These are phyloP conservation scores for Perognathus longimembris DNA, from an alignment of 2,113 vertebrate genomes.

Conservation along the genomic window DNA sequence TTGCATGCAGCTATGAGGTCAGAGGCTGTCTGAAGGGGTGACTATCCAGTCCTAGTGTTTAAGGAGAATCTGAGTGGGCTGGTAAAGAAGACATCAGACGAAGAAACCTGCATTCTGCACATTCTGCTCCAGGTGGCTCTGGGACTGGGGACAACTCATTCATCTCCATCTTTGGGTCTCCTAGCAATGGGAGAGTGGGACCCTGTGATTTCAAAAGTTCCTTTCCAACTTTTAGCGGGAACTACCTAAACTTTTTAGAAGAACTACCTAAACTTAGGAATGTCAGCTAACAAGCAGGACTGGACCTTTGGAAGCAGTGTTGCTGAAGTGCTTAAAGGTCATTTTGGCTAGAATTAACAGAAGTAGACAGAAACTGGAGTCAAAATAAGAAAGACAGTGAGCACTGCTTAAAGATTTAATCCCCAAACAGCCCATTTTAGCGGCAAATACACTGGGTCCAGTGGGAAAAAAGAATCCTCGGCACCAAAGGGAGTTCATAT, in stretches of 20 bases:
- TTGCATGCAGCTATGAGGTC: neutral
- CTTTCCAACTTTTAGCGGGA: neutral
- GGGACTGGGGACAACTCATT: neutral
- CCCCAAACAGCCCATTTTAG: neutral
- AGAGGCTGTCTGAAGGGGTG: neutral
- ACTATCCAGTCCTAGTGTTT: neutral
- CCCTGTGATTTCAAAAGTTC: neutral
- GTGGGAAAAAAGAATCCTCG: neutral
- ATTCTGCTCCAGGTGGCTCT: neutral
- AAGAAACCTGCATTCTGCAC: neutral
- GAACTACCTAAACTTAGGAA: neutral
- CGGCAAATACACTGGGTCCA: neutral
- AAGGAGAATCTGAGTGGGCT: neutral
- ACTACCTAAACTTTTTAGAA: constrained; percentile 11
- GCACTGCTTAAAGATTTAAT: constrained; percentile 46
- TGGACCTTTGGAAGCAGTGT: neutral
- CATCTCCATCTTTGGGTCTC: neutral
- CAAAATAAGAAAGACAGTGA: constrained; percentile 20
- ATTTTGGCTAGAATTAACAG: constrained; percentile 8
- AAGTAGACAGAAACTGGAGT: constrained; percentile 21
- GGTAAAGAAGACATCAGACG: neutral
- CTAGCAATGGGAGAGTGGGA: neutral
- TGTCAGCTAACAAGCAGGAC: neutral
- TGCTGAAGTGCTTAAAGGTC: neutral
- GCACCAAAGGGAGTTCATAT: neutral